Evolutionary conservation across 1,140 invertebrate species (phyloP), one percentile per base, ranked within the genome.

Genomic region (Phocides pigmalion): DNA sequence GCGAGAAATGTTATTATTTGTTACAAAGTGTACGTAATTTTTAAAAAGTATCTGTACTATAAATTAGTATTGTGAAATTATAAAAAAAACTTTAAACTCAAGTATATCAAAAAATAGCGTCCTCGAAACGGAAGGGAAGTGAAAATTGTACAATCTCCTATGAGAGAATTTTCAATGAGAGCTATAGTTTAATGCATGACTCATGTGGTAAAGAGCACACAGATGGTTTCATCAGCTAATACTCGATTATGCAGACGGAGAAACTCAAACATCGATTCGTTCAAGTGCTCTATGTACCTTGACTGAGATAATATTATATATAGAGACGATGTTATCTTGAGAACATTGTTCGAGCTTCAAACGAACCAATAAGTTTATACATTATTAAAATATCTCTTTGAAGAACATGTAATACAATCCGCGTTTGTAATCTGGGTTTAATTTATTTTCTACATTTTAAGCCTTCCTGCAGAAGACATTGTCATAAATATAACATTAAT

Each of bases 301-400:
- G 16, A 25, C 47, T 50, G 28, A 51, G 32, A 51, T 51, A 35
- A 17, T 15, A 22, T 11, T 49, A 49, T 49, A 50, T 25, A 51
- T 35, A 51, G 47, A 22, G 1, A n/a, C n/a, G n/a, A n/a, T n/a
- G n/a, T 35, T 35, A 35, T 51, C 25, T 51, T 15, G 4, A 50
- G 49, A 53, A 50, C 22, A 50, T 47, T 64, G 17, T 54, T 47
- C 44, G 19, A 37, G 14, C 49, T 51, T 51, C 49, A 51, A 51
- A 51, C 49, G 49, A 51, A 51, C 28, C 32, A 51, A 35, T 51
- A 51, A 51, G 25, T 32, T 51, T 35, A 51, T 51, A 51, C 28
- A 35, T 51, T 54, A 54, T 54, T 12, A 56, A 32, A 56, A 37
- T 19, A 41, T 56, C 32, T 51, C 49, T 51, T 51, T 50, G 47